Evolutionary conservation across 2,888 invertebrate genomes (phyloP).

Genomic region (Oscheius onirici): DNA sequence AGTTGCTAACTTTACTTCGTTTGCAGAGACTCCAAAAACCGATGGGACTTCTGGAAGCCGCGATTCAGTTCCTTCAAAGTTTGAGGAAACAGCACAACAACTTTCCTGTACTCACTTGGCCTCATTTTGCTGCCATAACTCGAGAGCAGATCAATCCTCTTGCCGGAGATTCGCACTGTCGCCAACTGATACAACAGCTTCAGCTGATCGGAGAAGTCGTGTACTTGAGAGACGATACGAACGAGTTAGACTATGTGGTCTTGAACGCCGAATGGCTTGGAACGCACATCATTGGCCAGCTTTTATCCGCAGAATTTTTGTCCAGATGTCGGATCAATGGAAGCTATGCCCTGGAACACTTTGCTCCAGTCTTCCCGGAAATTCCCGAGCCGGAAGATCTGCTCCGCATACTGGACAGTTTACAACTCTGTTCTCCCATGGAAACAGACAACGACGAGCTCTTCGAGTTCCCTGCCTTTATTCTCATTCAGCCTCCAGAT

Average conservation of each 20-base stretch:
- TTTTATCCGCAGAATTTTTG: constrained; percentile 75
- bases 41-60: constrained; percentile 78
- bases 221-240: constrained; percentile 76
- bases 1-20: constrained; percentile 25
- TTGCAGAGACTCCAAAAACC: constrained; percentile 75
- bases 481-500: constrained; percentile 66
- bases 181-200: constrained; percentile 78
- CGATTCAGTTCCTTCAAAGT: constrained; percentile 72
- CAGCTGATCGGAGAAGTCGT: constrained; percentile 79
- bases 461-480: constrained; percentile 82
- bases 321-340: constrained; percentile 78
- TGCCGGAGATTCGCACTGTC: constrained; percentile 78
- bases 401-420: constrained; percentile 79
- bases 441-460: constrained; percentile 70
- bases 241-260: constrained; percentile 77
- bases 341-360: constrained; percentile 81
- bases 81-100: constrained; percentile 76
- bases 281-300: constrained; percentile 78
- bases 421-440: constrained; percentile 74
- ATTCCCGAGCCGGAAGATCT: constrained; percentile 79
- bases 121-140: constrained; percentile 74
- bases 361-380: constrained; percentile 80
- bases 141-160: constrained; percentile 78
- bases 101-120: constrained; percentile 78
- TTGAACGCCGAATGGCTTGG: constrained; percentile 80